These are phyloP conservation scores for Caenorhabditis plicata DNA, from an alignment of 2,888 invertebrate species.

Conservation along the genomic window DNA sequence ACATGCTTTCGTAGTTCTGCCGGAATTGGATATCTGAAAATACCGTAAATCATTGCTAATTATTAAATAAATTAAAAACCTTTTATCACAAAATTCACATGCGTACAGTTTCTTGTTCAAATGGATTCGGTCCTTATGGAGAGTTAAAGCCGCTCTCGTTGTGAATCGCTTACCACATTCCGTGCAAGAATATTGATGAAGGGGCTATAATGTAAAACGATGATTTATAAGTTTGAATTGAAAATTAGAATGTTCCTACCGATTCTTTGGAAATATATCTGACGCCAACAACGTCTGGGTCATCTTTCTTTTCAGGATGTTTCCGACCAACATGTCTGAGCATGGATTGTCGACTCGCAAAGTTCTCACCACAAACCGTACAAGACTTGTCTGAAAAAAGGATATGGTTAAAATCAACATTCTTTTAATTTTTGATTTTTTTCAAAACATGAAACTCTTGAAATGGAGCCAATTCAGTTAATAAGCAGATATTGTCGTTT, in stretches of 20 bases:
- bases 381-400: constrained; percentile 31
- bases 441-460: too few relatives aligned
- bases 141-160: constrained; percentile 23
- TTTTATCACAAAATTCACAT: constrained; percentile 27
- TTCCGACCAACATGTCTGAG: constrained; percentile 37
- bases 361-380: constrained; percentile 26
- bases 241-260: constrained; percentile 12
- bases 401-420: not conserved
- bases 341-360: constrained; percentile 40
- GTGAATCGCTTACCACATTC: constrained; percentile 40
- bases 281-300: constrained; percentile 16
- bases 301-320: constrained; percentile 34
- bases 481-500: too few relatives aligned
- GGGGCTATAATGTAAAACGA: constrained; percentile 27
- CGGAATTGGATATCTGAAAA: constrained; percentile 21
- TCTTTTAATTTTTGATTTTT: too few relatives aligned
- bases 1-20: constrained; percentile 37
- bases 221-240: not conserved
- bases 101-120: constrained; percentile 4
- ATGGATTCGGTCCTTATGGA: constrained; percentile 31
- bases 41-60: too few relatives aligned
- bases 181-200: constrained; percentile 31
- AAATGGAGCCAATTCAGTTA: too few relatives aligned
- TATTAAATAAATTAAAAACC: not conserved
- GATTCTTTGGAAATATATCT: constrained; percentile 30